A percentile compares a stretch with the other conserved stretches of the same genome.
These are phyloP conservation scores for Crambe crambe DNA, from an alignment of 37 sponge, comb jelly and placozoan species.

Conservation along the genomic window DNA sequence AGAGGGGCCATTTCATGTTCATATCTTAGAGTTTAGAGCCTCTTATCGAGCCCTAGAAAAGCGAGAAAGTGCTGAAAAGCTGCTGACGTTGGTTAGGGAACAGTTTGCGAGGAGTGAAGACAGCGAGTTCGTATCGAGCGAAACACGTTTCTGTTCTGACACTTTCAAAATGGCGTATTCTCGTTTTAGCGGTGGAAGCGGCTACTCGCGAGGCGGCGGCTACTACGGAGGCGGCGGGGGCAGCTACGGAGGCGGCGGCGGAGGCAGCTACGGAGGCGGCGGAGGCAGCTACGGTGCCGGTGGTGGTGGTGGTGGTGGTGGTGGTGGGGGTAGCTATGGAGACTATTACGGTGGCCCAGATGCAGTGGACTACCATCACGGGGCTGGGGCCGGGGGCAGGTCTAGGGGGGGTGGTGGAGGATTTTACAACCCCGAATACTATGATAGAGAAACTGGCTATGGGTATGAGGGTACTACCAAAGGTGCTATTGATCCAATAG, in stretches of 20 bases:
- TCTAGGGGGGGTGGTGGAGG: background rate
- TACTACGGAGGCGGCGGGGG: background rate
- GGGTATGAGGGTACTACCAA: constrained; percentile 28
- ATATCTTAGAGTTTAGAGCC: too few species aligned
- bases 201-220: background rate
- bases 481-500: constrained; percentile 11
- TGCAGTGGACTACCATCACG: background rate
- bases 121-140: too few species aligned
- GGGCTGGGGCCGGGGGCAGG: background rate
- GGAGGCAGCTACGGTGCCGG: background rate
- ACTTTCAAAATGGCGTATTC: too few species aligned
- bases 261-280: background rate
- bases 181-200: too few species aligned
- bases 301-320: background rate
- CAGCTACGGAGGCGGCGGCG: background rate
- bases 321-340: background rate
- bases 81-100: too few species aligned
- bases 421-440: constrained; percentile 44
- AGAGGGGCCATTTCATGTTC: too few species aligned
- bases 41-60: too few species aligned
- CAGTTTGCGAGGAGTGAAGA: too few species aligned
- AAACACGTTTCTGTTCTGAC: too few species aligned
- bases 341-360: background rate
- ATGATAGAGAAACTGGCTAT: constrained; percentile 28
- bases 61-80: too few species aligned